These are phyloP conservation scores for Xiphorhynchus elegans DNA, from an alignment of 2,113 vertebrate species.

Conservation along the genomic window DNA sequence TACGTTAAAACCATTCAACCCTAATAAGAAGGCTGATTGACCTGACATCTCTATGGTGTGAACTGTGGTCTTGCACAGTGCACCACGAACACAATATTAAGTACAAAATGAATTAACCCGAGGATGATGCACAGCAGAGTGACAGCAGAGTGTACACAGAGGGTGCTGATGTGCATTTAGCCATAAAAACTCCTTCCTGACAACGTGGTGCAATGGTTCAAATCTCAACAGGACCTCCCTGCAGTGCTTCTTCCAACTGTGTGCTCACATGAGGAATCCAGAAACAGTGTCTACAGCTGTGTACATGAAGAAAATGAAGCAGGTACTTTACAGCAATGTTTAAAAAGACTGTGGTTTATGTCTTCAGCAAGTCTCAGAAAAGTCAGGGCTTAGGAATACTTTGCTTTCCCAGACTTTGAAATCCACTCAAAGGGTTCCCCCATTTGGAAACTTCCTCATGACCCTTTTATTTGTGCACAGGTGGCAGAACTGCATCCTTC, in stretches of 20 bases:
- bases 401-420: background rate
- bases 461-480: background rate
- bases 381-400: background rate
- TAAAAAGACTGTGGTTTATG: background rate
- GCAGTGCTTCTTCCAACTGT: background rate
- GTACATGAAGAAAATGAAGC: background rate
- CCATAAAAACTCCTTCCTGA: background rate
- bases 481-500: background rate
- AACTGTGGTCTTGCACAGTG: background rate
- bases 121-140: background rate
- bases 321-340: background rate
- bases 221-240: background rate
- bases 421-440: background rate
- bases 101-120: background rate
- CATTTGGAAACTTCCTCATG: background rate
- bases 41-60: background rate
- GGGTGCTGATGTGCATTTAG: background rate
- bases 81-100: background rate
- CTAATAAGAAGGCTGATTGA: background rate
- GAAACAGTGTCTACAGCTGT: background rate
- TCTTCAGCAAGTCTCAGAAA: background rate
- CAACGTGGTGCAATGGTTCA: background rate
- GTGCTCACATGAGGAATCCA: background rate
- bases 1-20: background rate
- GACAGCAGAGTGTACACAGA: background rate